Conservation (phyloP, 2,797 vertebrate genomes). For the Xiphophorus birchmanni region DNA sequence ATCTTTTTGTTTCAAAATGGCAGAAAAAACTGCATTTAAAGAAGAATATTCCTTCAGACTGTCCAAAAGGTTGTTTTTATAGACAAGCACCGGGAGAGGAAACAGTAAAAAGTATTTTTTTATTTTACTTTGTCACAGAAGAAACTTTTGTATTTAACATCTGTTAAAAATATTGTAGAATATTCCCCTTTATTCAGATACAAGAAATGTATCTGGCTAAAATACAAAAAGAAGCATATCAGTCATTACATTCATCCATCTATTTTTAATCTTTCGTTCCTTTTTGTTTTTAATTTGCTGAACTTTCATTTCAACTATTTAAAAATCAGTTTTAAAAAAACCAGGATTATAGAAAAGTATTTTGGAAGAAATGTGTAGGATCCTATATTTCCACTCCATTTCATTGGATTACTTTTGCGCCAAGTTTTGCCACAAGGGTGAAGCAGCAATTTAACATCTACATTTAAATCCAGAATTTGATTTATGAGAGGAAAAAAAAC, state of each 20-base stretch:
- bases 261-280: not conserved
- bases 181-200: not conserved
- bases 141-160: not conserved
- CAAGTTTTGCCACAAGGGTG: not conserved
- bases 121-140: not conserved
- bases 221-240: not conserved
- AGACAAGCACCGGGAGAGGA: not conserved
- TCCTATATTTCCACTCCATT: not conserved
- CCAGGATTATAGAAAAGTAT: not conserved
- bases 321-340: not conserved
- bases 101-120: not conserved
- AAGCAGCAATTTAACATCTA: not conserved
- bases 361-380: not conserved
- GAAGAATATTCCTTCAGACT: not conserved
- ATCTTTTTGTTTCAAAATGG: not conserved
- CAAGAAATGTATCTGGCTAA: not conserved
- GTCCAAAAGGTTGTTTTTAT: not conserved
- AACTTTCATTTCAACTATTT: not conserved
- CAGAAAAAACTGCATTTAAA: not conserved
- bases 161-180: not conserved
- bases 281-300: not conserved
- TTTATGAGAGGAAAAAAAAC: not conserved
- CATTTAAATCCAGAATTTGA: not conserved
- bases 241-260: not conserved
- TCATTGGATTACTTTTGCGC: not conserved